These are phyloP conservation scores for Eupsilia transversa DNA, from an alignment of 2,888 invertebrate species.

Conservation along the genomic window DNA sequence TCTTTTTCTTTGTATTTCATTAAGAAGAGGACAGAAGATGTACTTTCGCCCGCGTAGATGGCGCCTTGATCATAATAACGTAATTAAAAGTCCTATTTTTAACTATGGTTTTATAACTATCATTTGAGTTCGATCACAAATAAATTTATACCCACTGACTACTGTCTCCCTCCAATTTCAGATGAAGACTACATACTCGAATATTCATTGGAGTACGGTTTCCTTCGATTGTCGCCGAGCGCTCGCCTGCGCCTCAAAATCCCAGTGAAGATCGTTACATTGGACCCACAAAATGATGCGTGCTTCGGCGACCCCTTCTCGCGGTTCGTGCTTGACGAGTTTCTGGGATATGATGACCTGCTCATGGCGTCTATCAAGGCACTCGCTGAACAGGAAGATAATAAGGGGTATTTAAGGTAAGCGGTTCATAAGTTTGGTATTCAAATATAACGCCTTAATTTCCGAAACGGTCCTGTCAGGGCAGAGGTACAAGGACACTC, in stretches of 20 bases:
- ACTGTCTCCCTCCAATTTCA: constrained; percentile 73
- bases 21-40: too few species aligned
- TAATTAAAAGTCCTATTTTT: not conserved
- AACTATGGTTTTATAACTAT: not conserved
- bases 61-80: too few species aligned
- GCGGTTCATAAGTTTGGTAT: not conserved
- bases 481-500: not conserved
- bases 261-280: constrained; percentile 96
- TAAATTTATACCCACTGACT: too few species aligned
- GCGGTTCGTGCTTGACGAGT: constrained; percentile 96
- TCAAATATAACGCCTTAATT: not conserved
- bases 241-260: constrained; percentile 97
- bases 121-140: not conserved
- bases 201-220: constrained; percentile 99
- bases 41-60: too few species aligned
- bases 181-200: constrained; percentile 99
- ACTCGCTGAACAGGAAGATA: constrained; percentile 98
- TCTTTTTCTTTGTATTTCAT: too few species aligned
- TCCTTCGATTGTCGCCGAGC: constrained; percentile 96
- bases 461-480: not conserved
- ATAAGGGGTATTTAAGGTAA: constrained; percentile 97
- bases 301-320: constrained; percentile 99
- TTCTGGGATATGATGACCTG: constrained; percentile 99
- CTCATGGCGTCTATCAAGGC: constrained; percentile 99
- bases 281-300: constrained; percentile 96